A percentile compares a stretch with the other conserved stretches of the same genome.
These are phyloP conservation scores for Agrotis segetum DNA, from an alignment of 2,888 invertebrate genomes.

Conservation along the genomic window DNA sequence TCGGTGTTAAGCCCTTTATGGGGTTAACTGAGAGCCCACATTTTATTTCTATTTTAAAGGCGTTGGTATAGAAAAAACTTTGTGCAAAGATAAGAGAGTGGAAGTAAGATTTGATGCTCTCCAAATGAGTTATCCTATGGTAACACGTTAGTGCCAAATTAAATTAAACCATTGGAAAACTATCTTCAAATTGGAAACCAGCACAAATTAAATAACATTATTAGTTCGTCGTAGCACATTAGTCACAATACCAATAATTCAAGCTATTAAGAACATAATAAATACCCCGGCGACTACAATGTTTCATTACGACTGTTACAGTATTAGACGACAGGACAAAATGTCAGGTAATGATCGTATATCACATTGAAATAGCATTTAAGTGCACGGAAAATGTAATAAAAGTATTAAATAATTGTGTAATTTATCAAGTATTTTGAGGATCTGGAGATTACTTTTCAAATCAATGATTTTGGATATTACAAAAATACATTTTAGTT, in stretches of 20 bases:
- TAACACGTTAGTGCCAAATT: not conserved
- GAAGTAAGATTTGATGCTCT: not conserved
- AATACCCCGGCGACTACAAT: conserved; percentile 53
- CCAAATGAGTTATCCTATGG: too few relatives aligned
- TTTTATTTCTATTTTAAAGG: too few relatives aligned
- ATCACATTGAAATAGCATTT: conserved; percentile 46
- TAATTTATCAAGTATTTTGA: conserved; percentile 20
- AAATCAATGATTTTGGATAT: not conserved
- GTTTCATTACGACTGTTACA: conserved; percentile 38
- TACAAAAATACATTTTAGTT: too few relatives aligned
- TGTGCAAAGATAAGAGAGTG: not conserved
- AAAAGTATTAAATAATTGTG: conserved; percentile 44
- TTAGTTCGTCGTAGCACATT: conserved; percentile 30
- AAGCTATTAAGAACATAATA: conserved; percentile 57
- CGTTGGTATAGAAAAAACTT: too few relatives aligned
- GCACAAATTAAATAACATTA: conserved; percentile 40
- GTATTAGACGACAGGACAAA: conserved; percentile 32
- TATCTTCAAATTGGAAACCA: conserved; percentile 5
- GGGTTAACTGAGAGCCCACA: too few relatives aligned
- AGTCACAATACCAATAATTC: conserved; percentile 49
- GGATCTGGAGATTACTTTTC: not conserved
- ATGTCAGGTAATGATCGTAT: conserved; percentile 57
- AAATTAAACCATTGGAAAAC: not conserved
- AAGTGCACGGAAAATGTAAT: conserved; percentile 34
- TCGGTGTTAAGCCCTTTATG: too few relatives aligned